Base-by-base conservation (phyloP, 2,888 invertebrate species). In the Drosophila mayaguana region DNA sequence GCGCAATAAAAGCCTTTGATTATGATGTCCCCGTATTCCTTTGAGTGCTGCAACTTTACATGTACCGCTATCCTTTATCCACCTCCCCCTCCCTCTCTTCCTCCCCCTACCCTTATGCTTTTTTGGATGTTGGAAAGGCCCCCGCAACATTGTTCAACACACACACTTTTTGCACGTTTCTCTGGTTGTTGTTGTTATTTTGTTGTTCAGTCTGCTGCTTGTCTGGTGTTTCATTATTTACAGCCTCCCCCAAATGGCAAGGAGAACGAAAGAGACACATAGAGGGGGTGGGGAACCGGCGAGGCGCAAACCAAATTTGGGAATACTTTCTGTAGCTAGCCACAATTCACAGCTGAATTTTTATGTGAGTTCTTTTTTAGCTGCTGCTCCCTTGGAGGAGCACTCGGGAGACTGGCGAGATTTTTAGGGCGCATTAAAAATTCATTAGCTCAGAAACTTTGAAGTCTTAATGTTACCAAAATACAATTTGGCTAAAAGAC, bases 161-260 rank as follows among this genome's bases (percentile, higher is more conserved):
- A 53, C 50, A 57, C 51, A 57, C 34, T 69, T 75, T 60, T 62
- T 60, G 40, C 68, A 77, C 68, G 57, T 70, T 66, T 54, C 28
- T 73, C 43, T 56, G 61, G 42, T 63, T 61, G 55, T 68, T 78
- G 64, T 78, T 78, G 72, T 77, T 80, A 22, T 46, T 43, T 43
- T 28, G 71, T 54, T 78, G 65, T 73, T 25, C 72, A 84, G 86
- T 89, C 89, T 87, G 89, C 75, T 68, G 75, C 77, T 66, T 84
- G 86, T 87, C 86, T 87, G 85, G 80, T 80, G 79, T 75, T 85
- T 66, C 69, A 84, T 84, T 87, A 87, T 89, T 89, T 87, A 87
- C 86, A 87, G 82, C 88, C 75, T 87, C 80, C 80, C 80, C 80
- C 32, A 45, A 34, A 25, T n/a, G 45, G n/a, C 51, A 11, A 5